Conservation (phyloP, 37 sponge, comb jelly and placozoan species). For the Halisarca cf. caerulea region DNA sequence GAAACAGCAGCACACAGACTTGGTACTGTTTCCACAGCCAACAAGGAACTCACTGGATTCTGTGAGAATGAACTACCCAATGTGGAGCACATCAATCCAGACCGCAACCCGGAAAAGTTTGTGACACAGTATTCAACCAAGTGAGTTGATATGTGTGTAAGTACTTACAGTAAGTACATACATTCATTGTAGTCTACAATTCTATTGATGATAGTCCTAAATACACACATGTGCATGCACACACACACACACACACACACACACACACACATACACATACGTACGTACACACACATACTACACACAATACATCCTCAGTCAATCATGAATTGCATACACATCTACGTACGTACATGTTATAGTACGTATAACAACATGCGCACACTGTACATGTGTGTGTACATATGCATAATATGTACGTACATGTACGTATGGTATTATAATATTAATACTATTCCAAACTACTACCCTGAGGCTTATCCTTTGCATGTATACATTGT, state of each 20-base stretch:
- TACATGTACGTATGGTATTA: too few relatives aligned
- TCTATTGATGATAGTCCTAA: too few relatives aligned
- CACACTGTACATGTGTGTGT: neutral
- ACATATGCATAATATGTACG: too few relatives aligned
- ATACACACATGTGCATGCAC: too few relatives aligned
- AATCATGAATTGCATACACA: neutral
- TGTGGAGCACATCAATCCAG: neutral
- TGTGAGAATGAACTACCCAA: conserved; percentile 27
- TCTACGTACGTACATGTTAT: neutral
- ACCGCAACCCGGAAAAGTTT: conserved; percentile 9
- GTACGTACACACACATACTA: neutral
- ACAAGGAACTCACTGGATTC: conserved; percentile 11
- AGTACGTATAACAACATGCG: neutral
- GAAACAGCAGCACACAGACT: conserved; percentile 11
- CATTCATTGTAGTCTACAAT: too few relatives aligned
- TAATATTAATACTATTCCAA: too few relatives aligned
- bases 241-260: too few relatives aligned
- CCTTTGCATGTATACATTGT: too few relatives aligned
- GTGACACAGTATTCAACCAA: neutral
- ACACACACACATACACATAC: neutral
- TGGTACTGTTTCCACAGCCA: conserved; percentile 24
- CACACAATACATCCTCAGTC: too few relatives aligned
- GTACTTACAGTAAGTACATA: neutral
- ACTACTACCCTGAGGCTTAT: too few relatives aligned
- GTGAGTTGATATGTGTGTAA: neutral